Conservation (phyloP, 92 coral and sea anemone species). For the Virgularia gustaviana region DNA sequence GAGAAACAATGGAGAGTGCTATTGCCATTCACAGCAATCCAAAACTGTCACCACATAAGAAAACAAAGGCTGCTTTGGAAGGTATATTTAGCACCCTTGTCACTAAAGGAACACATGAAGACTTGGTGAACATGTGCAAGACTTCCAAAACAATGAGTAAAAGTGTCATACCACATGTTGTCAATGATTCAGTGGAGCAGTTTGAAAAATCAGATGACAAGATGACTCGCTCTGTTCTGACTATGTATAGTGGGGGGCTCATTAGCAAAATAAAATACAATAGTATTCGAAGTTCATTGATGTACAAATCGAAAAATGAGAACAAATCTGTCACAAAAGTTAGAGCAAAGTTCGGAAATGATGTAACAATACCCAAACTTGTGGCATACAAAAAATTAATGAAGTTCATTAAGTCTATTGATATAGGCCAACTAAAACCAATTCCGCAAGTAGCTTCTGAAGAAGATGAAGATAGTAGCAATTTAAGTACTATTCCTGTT, state of each 20-base stretch:
- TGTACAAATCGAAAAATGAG: constrained; percentile 43
- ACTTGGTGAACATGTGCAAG: constrained; percentile 55
- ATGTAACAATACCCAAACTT: constrained; percentile 47
- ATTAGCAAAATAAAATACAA: constrained; percentile 65
- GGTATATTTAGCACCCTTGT: constrained; percentile 61
- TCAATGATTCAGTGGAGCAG: constrained; percentile 50
- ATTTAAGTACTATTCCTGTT: constrained; percentile 30
- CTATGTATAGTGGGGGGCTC: constrained; percentile 64
- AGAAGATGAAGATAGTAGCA: constrained; percentile 54
- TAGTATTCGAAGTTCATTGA: constrained; percentile 55
- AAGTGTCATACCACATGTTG: constrained; percentile 56
- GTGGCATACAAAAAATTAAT: constrained; percentile 56
- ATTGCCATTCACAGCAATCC: constrained; percentile 58
- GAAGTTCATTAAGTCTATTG: constrained; percentile 65
- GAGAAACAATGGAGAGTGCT: constrained; percentile 61
- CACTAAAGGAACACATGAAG: constrained; percentile 47
- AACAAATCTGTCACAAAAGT: background rate
- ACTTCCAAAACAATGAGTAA: constrained; percentile 45
- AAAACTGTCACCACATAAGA: constrained; percentile 55
- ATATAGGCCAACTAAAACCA: constrained; percentile 56
- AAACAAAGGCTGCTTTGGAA: constrained; percentile 60
- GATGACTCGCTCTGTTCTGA: constrained; percentile 62
- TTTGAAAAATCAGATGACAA: constrained; percentile 61
- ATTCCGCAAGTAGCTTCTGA: constrained; percentile 49
- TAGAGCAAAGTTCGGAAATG: background rate